Conservation (phyloP, 2,113 vertebrate species). For the Podilymbus podiceps region DNA sequence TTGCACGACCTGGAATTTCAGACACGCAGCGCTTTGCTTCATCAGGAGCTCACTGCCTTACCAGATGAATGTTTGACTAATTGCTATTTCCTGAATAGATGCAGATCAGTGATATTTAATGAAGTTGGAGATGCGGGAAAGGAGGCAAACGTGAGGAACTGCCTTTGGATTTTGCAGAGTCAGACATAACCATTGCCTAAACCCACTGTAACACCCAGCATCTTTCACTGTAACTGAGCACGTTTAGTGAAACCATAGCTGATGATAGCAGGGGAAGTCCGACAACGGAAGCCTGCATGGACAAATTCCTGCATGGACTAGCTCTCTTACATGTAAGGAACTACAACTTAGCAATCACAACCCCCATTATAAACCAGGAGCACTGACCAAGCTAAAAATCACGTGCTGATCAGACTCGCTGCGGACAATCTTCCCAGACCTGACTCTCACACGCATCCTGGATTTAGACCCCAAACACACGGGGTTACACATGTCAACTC, state of each 20-base stretch:
- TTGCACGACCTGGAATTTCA: not conserved
- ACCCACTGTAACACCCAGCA: not conserved
- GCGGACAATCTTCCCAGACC: not conserved
- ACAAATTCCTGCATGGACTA: not conserved
- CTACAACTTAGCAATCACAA: not conserved
- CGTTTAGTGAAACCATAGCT: not conserved
- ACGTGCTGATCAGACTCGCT: not conserved
- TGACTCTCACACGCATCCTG: not conserved
- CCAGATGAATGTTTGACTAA: not conserved
- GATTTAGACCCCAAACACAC: not conserved
- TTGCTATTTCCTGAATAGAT: not conserved
- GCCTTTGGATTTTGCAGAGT: not conserved
- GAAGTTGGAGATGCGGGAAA: not conserved
- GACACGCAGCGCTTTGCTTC: not conserved
- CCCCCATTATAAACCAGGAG: not conserved
- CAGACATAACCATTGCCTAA: not conserved
- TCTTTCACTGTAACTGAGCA: not conserved
- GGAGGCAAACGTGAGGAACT: not conserved
- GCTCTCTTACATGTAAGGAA: accelerated
- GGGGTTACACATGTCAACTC: not conserved
- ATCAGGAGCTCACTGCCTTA: not conserved
- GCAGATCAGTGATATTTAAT: not conserved
- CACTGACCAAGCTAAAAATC: not conserved
- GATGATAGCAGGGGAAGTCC: not conserved
- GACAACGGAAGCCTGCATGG: not conserved